Percentiles rank a stretch among this genome's conserved stretches.
These are phyloP conservation scores for Thamnaconus septentrionalis DNA, from an alignment of 2,113 vertebrate genomes.

Conservation along the genomic window DNA sequence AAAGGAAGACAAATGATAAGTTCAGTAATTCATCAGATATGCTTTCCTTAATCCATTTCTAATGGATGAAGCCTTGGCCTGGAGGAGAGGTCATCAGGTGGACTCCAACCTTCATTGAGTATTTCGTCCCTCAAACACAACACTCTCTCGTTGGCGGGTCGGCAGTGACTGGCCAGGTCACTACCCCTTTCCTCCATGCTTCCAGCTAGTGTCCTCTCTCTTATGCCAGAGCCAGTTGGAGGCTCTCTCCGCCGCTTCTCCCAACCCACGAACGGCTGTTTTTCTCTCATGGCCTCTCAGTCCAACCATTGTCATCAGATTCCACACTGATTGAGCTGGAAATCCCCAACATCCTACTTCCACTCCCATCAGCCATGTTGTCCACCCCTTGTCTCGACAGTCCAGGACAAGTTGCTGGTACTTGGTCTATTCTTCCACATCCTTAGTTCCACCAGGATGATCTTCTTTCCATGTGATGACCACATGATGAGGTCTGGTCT, in stretches of 20 bases:
- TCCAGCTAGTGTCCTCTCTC: conserved; percentile 19
- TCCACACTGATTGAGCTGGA: background rate
- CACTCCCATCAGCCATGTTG: background rate
- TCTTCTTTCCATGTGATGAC: background rate
- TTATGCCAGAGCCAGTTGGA: conserved; percentile 28
- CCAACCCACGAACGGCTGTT: background rate
- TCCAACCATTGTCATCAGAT: conserved; percentile 11
- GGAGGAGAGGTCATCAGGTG: background rate
- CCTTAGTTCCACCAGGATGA: background rate
- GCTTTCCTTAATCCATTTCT: too few species aligned
- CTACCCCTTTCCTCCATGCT: conserved; percentile 14
- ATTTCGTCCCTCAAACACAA: background rate
- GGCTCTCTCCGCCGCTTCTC: conserved; percentile 6
- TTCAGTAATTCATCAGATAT: too few species aligned
- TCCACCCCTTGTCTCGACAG: background rate
- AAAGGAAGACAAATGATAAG: too few species aligned
- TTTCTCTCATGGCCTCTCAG: background rate
- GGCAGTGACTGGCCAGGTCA: conserved; percentile 10
- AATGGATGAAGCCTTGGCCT: background rate
- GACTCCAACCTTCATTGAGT: background rate
- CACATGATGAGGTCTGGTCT: background rate
- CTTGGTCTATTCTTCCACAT: background rate
- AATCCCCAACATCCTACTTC: conserved; percentile 8
- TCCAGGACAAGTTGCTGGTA: conserved; percentile 1
- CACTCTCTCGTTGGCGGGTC: background rate